phyloP scores from a whole-genome alignment of 1,140 invertebrate species.

The Drosophila kikkawai region DNA sequence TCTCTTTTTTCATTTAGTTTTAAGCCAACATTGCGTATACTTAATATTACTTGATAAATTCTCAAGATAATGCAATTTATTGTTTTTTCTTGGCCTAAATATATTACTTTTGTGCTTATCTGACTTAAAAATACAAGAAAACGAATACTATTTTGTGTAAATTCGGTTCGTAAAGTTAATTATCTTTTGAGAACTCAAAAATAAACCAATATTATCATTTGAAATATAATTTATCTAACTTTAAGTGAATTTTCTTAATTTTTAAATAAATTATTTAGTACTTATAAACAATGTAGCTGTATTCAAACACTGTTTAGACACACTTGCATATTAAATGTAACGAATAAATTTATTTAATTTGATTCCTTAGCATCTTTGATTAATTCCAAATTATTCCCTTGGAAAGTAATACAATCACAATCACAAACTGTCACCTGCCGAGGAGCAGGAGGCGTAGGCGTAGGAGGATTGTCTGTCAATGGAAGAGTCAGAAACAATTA shows the following conservation, averaged over 20 bases:
- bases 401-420: conserved; percentile 14
- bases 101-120: no score
- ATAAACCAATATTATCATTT: no score
- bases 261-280: no score
- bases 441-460: not conserved
- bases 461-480: not conserved
- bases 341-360: not conserved
- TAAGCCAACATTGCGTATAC: not conserved
- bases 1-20: not conserved
- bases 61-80: not conserved
- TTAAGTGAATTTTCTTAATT: no score
- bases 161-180: no score
- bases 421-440: conserved; percentile 25
- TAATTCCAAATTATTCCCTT: not conserved
- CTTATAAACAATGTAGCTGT: not conserved
- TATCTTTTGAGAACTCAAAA: no score
- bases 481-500: conserved; percentile 48
- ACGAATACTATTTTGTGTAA: no score
- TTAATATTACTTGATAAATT: not conserved
- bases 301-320: no score
- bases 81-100: no score
- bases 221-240: not conserved
- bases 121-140: no score
- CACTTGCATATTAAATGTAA: not conserved
- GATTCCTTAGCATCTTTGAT: not conserved